Conservation (phyloP, 2,797 vertebrate species). For the Pelochelys cantorii region DNA sequence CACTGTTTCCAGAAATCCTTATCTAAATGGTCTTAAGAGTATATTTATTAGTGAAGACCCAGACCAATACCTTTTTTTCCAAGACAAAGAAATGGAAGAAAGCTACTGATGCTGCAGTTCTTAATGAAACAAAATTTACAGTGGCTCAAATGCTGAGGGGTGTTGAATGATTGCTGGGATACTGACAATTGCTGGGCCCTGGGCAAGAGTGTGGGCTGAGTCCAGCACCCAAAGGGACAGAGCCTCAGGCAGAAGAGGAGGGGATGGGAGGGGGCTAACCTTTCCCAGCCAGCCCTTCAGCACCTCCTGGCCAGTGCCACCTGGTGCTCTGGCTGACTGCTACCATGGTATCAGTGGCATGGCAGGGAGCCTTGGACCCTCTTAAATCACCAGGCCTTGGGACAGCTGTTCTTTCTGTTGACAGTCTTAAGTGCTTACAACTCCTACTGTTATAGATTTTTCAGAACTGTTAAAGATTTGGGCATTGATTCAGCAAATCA, state of each 20-base stretch:
- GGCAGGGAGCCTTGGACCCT: no score
- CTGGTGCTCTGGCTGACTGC: no score
- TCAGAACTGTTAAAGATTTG: background rate
- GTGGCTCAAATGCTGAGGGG: constrained; percentile 24
- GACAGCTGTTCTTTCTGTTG: no score
- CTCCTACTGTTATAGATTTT: background rate
- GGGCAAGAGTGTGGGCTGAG: no score
- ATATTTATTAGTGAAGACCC: constrained; percentile 50
- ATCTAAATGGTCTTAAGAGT: constrained; percentile 65
- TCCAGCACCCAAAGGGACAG: no score
- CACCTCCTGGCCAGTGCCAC: no score
- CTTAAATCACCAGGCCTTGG: no score
- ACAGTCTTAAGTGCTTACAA: constrained; percentile 10
- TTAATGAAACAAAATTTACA: constrained; percentile 44
- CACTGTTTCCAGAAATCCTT: constrained; percentile 56
- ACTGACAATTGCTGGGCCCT: no score
- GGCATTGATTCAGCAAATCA: background rate
- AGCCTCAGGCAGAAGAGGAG: no score
- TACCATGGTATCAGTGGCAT: no score
- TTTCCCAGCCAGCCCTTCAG: no score
- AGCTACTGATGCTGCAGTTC: constrained; percentile 46
- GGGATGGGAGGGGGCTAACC: no score
- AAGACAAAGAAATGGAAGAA: background rate
- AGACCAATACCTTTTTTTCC: background rate
- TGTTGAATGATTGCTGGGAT: constrained; percentile 31